These are phyloP conservation scores for Hemitrygon akajei DNA, from an alignment of 2,797 vertebrate genomes.

Conservation along the genomic window DNA sequence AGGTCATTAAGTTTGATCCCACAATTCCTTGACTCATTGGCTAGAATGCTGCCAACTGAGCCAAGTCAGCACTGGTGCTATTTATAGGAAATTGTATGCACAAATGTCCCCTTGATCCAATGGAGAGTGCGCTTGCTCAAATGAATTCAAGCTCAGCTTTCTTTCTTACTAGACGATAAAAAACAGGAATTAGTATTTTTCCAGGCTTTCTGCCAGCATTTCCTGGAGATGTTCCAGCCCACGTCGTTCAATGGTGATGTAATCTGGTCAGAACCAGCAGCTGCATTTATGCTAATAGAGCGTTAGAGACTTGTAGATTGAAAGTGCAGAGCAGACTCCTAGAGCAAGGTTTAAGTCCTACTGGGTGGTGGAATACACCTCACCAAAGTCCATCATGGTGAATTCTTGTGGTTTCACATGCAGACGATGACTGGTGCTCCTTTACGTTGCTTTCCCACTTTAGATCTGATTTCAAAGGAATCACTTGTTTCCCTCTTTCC, in stretches of 20 bases:
- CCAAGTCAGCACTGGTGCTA: not conserved
- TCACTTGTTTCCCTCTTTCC: not conserved
- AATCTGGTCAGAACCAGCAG: not conserved
- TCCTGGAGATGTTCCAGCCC: not conserved
- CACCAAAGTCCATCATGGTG: not conserved
- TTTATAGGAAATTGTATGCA: not conserved
- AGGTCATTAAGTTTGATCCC: not conserved
- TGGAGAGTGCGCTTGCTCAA: too few relatives aligned
- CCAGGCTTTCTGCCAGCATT: not conserved
- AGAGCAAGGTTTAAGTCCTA: not conserved
- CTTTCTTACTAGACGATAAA: conserved; percentile 11
- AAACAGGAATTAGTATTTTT: conserved; percentile 17
- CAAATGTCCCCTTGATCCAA: not conserved
- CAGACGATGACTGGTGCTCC: not conserved
- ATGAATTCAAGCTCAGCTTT: not conserved
- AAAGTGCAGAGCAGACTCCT: too few relatives aligned
- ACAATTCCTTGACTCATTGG: not conserved
- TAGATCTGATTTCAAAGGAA: not conserved
- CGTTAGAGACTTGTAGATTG: not conserved
- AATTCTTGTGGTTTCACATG: not conserved
- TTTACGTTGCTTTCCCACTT: not conserved
- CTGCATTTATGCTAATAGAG: conserved; percentile 2
- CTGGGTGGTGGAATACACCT: not conserved
- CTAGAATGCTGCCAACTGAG: too few relatives aligned
- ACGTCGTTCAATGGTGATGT: not conserved